Percentiles rank a stretch among this genome's conserved stretches.
Evolutionary conservation across 2,888 invertebrate species (phyloP).

Genomic region (Xestia rhomboidea): DNA sequence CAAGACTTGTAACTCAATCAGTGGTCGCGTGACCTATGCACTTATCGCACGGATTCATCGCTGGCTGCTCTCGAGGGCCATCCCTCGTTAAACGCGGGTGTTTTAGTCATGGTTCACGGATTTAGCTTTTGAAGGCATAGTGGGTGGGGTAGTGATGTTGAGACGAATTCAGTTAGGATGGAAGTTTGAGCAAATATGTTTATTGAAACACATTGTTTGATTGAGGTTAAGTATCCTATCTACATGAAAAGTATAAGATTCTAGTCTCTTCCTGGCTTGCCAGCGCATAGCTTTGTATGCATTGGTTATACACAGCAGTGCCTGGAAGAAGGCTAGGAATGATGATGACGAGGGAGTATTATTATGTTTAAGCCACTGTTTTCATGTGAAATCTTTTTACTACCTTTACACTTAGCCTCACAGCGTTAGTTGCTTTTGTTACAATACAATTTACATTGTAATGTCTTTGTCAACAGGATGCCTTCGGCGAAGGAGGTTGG

Average conservation of each 20-base stretch:
- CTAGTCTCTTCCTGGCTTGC: background rate
- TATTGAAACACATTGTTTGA: too few relatives aligned
- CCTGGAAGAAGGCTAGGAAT: background rate
- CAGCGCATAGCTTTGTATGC: background rate
- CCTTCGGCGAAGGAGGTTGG: constrained; percentile 95
- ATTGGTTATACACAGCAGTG: background rate
- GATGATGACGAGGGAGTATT: background rate
- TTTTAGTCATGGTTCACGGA: constrained; percentile 44
- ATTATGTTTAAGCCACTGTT: background rate
- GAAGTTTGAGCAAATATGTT: background rate
- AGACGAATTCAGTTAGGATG: background rate
- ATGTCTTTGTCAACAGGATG: constrained; percentile 89
- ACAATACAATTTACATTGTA: background rate
- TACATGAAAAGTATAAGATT: background rate
- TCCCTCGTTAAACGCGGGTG: constrained; percentile 60
- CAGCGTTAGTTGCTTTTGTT: background rate
- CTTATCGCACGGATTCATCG: constrained; percentile 69
- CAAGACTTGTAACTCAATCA: constrained; percentile 67
- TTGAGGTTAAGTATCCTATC: background rate
- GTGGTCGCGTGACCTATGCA: constrained; percentile 66
- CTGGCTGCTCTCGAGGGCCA: constrained; percentile 62
- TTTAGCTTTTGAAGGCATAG: constrained; percentile 26
- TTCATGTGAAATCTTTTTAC: background rate
- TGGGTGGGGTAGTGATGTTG: background rate
- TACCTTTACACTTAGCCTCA: background rate